These are phyloP conservation scores for Micrasema minimum DNA, from an alignment of 1,140 invertebrate species.

Conservation along the genomic window DNA sequence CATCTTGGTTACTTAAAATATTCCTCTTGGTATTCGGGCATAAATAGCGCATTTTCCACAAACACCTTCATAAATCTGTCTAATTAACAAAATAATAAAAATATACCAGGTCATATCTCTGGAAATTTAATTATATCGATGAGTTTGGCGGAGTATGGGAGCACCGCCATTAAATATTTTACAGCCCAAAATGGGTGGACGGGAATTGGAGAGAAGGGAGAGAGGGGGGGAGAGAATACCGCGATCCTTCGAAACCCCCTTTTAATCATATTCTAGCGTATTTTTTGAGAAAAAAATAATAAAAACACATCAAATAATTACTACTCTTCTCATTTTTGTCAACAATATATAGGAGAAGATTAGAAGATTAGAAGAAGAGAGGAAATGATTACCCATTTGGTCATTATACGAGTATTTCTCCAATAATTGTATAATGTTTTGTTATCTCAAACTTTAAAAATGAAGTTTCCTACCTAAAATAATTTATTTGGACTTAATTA, in stretches of 20 bases:
- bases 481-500: no score
- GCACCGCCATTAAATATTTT: constrained; percentile 47
- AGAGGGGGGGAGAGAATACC: neutral
- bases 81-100: constrained; percentile 53
- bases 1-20: constrained; percentile 28
- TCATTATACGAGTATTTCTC: no score
- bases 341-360: no score
- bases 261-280: no score
- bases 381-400: no score
- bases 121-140: constrained; percentile 52
- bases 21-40: neutral
- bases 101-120: constrained; percentile 28
- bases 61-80: constrained; percentile 43
- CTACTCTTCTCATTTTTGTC: no score
- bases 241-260: neutral
- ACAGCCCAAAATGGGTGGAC: constrained; percentile 36
- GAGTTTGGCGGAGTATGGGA: constrained; percentile 37
- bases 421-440: no score
- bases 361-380: no score
- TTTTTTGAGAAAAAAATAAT: no score
- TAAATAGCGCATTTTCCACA: constrained; percentile 33
- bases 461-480: no score
- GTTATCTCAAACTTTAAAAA: no score
- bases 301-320: no score
- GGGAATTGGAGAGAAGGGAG: neutral